A percentile compares a stretch with the other conserved stretches of the same genome.
phyloP scores from a whole-genome alignment of 2,888 invertebrate genomes.

The Lottia gigantea region DNA sequence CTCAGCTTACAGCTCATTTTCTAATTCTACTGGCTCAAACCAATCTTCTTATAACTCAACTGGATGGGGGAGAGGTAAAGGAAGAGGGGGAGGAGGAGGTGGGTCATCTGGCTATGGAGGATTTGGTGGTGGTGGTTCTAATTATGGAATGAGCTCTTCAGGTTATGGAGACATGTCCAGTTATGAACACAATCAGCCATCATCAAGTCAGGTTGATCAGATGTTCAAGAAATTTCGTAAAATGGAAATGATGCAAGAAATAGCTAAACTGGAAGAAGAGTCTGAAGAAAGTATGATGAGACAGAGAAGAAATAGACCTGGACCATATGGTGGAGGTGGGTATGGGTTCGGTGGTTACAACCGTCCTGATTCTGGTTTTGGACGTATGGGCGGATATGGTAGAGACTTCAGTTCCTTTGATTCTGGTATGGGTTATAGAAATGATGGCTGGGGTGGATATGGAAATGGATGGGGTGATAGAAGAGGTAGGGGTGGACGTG shows the following conservation, averaged over 20 bases:
- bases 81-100: background rate
- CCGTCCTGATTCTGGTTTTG: background rate
- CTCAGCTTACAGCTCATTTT: too few species aligned
- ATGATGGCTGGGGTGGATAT: too few species aligned
- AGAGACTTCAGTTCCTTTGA: background rate
- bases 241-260: constrained; percentile 11
- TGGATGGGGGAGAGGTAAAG: too few species aligned
- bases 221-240: constrained; percentile 2
- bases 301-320: background rate
- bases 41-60: too few species aligned
- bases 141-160: background rate
- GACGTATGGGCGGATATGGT: background rate
- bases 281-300: background rate
- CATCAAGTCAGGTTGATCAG: background rate
- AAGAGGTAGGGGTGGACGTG: background rate
- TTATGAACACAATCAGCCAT: background rate
- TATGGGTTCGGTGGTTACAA: background rate
- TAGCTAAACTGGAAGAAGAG: background rate
- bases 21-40: too few species aligned
- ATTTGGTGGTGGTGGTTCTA: background rate
- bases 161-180: background rate
- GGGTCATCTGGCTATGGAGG: background rate
- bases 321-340: background rate
- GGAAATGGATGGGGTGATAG: too few species aligned
- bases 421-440: too few species aligned